Conservation (phyloP, 2,888 invertebrate species). For the Laothoe populi region DNA sequence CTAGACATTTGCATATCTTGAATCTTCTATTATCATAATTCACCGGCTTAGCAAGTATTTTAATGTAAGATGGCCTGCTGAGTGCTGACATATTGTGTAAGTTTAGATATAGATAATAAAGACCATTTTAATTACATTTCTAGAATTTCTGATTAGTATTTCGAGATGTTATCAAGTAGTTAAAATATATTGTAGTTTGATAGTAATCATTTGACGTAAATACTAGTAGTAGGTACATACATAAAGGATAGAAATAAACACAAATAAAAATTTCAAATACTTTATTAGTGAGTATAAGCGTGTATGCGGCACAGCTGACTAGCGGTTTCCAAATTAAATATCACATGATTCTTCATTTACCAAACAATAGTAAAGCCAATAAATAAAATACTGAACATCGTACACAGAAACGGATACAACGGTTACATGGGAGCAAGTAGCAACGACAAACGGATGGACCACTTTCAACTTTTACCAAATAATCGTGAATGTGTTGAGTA, state of each 20-base stretch:
- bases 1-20: no score
- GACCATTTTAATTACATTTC: no score
- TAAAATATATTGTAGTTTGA: no score
- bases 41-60: no score
- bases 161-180: no score
- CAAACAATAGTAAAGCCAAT: constrained; percentile 44
- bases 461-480: constrained; percentile 5
- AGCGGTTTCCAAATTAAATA: constrained; percentile 76
- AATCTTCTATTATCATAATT: no score
- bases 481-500: background rate
- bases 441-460: constrained; percentile 13
- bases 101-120: no score
- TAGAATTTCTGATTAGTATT: no score
- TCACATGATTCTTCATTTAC: constrained; percentile 70
- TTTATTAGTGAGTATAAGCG: constrained; percentile 83
- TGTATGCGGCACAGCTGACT: constrained; percentile 83
- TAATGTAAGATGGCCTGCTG: no score
- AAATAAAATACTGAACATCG: constrained; percentile 35
- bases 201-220: background rate
- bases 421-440: no score
- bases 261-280: constrained; percentile 60
- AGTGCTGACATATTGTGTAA: no score
- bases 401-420: constrained; percentile 23
- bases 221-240: no score
- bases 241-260: constrained; percentile 42